These are phyloP conservation scores for Pomacea maculata DNA, from an alignment of 1,140 invertebrate genomes.

Conservation along the genomic window DNA sequence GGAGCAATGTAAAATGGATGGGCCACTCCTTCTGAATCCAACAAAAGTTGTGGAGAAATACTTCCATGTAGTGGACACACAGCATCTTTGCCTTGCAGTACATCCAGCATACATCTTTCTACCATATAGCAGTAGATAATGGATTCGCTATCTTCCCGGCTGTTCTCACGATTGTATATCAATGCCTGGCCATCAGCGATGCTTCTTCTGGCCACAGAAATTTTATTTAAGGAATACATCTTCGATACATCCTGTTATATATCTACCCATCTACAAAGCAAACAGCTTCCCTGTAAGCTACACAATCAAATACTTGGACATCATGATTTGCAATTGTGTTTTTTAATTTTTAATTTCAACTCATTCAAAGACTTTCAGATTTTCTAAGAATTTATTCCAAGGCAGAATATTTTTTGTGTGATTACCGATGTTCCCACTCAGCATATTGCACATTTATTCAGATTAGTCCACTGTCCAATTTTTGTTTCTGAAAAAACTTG, in stretches of 20 bases:
- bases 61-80: slow-evolving; percentile 55
- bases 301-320: too few species aligned
- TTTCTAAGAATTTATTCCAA: too few species aligned
- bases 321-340: too few species aligned
- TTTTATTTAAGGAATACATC: neutral
- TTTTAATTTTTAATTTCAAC: too few species aligned
- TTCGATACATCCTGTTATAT: neutral
- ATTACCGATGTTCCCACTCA: too few species aligned
- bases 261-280: neutral
- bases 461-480: too few species aligned
- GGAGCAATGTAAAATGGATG: slow-evolving; percentile 84
- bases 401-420: too few species aligned
- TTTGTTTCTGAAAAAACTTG: too few species aligned
- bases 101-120: slow-evolving; percentile 93
- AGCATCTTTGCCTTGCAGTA: slow-evolving; percentile 72
- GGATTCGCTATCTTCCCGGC: slow-evolving; percentile 23
- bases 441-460: too few species aligned
- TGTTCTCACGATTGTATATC: slow-evolving; percentile 30
- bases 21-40: slow-evolving; percentile 72
- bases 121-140: slow-evolving; percentile 74
- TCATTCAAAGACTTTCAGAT: too few species aligned
- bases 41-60: slow-evolving; percentile 50
- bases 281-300: neutral
- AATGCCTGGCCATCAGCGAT: slow-evolving; percentile 33
- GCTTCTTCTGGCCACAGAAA: neutral